Base-by-base conservation (phyloP, 2,888 invertebrate genomes). In the Nasonovia ribisnigri region DNA sequence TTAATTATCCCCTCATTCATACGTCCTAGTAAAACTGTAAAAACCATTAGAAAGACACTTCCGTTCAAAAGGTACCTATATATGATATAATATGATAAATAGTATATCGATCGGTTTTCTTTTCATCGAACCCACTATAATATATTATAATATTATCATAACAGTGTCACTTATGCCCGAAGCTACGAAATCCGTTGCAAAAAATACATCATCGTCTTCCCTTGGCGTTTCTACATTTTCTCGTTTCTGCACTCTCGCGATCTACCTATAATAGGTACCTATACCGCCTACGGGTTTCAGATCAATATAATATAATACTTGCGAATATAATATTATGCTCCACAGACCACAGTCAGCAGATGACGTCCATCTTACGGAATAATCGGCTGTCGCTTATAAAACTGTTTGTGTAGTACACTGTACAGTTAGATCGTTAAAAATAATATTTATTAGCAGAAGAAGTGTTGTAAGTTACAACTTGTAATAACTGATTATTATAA, bases 311-410 rank as follows among this genome's bases (percentile, higher is more conserved):
- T 54, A 24, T 54, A 20, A 20, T 54, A 54, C 54, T 54, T 54
- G 54, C 26, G 29, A 54, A 84, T 26, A 54, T 88, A 54, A 87
- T 48, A 77, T 46, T 42, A 84, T 57, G 16, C 6, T 46, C 10
- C 13, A 43, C 13, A n/a, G 84, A n/a, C 10, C 13, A 43, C 13
- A n/a, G 84, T 20, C 43, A 60, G 46, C 42, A 11, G 60, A 46
- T 51, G 77, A 29, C 36, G 48, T 5, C 36, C 77, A 20, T 51
- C 84, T n/a, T 51, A 77, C 48, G 16, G 36, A 36, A 48, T 91
- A 91, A 91, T 91, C 91, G 54, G 13, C 43, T 46, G 91, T 91
- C 54, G 46, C 84, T 84, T 57, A 36, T 84, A 57, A 91, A 91
- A 91, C 51, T 42, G 42, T 84, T 91, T 84, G n/a, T 57, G 91